Conservation (phyloP, 2,888 invertebrate species). For the Acanthacorydalis orientalis region DNA sequence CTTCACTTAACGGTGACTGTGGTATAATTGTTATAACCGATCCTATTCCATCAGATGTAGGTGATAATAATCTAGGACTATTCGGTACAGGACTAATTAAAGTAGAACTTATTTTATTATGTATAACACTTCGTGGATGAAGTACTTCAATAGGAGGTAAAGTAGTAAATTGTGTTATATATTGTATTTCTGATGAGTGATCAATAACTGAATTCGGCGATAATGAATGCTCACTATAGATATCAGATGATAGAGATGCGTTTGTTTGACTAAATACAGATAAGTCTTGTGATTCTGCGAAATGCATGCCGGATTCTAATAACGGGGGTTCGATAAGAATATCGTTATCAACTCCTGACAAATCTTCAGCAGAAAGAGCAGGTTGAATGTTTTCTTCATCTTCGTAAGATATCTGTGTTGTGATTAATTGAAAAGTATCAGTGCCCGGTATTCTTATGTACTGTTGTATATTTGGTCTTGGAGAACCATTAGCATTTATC, state of each 20-base stretch:
- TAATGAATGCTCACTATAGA: slow-evolving; percentile 25
- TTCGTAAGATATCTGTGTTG: slow-evolving; percentile 37
- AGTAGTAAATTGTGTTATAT: not conserved
- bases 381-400: slow-evolving; percentile 45
- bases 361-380: slow-evolving; percentile 16
- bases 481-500: slow-evolving; percentile 3
- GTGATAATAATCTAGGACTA: not conserved
- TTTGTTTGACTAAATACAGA: slow-evolving; percentile 27
- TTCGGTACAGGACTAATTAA: not conserved
- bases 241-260: slow-evolving; percentile 21
- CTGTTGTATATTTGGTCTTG: slow-evolving; percentile 28
- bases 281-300: slow-evolving; percentile 32
- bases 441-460: slow-evolving; percentile 41
- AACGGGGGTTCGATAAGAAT: slow-evolving; percentile 27
- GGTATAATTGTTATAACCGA: not conserved
- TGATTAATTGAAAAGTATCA: slow-evolving; percentile 45
- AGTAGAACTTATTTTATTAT: not conserved
- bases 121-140: not conserved
- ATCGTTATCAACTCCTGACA: slow-evolving; percentile 24
- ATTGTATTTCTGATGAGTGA: not conserved
- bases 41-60: not conserved
- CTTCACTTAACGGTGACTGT: not conserved
- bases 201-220: slow-evolving; percentile 16
- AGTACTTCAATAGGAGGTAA: slow-evolving; percentile 4
- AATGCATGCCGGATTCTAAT: slow-evolving; percentile 32